phyloP scores from a whole-genome alignment of 2,888 invertebrate species.

The Onchidella celtica region DNA sequence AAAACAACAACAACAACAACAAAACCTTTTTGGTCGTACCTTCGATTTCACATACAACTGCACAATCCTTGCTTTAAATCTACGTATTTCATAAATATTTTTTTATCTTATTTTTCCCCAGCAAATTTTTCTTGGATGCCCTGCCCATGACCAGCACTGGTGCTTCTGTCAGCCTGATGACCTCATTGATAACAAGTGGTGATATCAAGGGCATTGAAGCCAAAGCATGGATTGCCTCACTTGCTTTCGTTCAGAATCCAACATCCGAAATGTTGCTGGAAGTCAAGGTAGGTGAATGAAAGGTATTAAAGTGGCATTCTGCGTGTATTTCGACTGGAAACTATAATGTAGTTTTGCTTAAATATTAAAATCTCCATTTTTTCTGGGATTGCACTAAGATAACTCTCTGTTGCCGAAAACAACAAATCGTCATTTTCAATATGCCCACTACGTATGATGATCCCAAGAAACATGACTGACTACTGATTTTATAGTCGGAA shows the following conservation, averaged over 20 bases:
- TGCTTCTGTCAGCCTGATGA: slow-evolving; percentile 91
- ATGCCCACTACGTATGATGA: too few species aligned
- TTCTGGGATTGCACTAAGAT: too few species aligned
- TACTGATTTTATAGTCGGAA: too few species aligned
- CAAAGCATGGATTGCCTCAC: slow-evolving; percentile 91
- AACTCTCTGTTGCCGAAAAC: too few species aligned
- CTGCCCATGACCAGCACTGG: slow-evolving; percentile 92
- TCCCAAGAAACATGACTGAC: too few species aligned
- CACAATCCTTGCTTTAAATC: slow-evolving; percentile 60
- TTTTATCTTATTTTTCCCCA: slow-evolving; percentile 68
- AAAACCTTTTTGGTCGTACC: too few species aligned
- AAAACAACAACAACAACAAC: too few species aligned
- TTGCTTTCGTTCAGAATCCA: slow-evolving; percentile 87
- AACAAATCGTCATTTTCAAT: too few species aligned
- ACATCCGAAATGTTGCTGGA: slow-evolving; percentile 80
- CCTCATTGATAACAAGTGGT: slow-evolving; percentile 87
- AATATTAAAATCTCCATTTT: too few species aligned
- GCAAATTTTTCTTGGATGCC: slow-evolving; percentile 90
- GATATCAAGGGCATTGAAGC: slow-evolving; percentile 85
- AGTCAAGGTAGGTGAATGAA: slow-evolving; percentile 74
- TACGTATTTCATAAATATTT: slow-evolving; percentile 51
- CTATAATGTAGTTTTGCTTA: too few species aligned
- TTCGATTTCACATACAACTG: slow-evolving; percentile 71
- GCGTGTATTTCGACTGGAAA: too few species aligned
- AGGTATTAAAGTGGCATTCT: neutral